These are phyloP conservation scores for Sphenopsis melanotis DNA, from an alignment of 2,797 vertebrate genomes.

Conservation along the genomic window DNA sequence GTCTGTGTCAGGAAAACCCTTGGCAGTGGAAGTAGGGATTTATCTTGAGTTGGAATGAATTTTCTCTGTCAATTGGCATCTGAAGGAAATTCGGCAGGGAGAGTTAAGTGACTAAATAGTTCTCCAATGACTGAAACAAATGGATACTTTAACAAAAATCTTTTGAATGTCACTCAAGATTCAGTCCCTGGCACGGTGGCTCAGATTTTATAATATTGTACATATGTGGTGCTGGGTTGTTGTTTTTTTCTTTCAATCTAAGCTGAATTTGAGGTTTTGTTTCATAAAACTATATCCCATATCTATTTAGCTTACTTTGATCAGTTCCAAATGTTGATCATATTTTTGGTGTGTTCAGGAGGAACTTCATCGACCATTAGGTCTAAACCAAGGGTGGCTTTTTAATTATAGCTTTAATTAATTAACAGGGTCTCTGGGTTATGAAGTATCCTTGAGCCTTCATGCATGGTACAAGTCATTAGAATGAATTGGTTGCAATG, in stretches of 20 bases:
- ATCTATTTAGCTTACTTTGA: conserved; percentile 11
- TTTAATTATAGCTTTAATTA: conserved; percentile 69
- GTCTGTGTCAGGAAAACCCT: conserved; percentile 54
- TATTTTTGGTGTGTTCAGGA: conserved; percentile 8
- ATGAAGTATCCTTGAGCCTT: conserved; percentile 70
- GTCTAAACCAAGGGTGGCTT: neutral
- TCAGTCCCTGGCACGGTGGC: conserved; percentile 1
- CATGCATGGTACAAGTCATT: conserved; percentile 50
- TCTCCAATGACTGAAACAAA: conserved; percentile 67
- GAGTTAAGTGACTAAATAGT: conserved; percentile 59
- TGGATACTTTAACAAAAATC: conserved; percentile 65
- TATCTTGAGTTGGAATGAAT: conserved; percentile 57
- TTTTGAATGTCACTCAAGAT: conserved; percentile 60
- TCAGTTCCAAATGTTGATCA: conserved; percentile 1
- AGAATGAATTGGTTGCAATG: conserved; percentile 44
- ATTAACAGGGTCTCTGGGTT: conserved; percentile 61
- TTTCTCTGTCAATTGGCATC: conserved; percentile 61
- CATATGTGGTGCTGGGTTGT: neutral
- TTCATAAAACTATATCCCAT: neutral
- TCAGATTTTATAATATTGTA: conserved; percentile 33
- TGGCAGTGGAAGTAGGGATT: conserved; percentile 54
- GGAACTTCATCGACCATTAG: neutral
- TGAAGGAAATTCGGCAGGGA: conserved; percentile 53
- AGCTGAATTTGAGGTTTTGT: conserved; percentile 14
- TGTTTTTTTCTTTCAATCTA: neutral